Evolutionary conservation across 2,113 vertebrate species (phyloP).

Genomic region (Coptodon bakossiorum): DNA sequence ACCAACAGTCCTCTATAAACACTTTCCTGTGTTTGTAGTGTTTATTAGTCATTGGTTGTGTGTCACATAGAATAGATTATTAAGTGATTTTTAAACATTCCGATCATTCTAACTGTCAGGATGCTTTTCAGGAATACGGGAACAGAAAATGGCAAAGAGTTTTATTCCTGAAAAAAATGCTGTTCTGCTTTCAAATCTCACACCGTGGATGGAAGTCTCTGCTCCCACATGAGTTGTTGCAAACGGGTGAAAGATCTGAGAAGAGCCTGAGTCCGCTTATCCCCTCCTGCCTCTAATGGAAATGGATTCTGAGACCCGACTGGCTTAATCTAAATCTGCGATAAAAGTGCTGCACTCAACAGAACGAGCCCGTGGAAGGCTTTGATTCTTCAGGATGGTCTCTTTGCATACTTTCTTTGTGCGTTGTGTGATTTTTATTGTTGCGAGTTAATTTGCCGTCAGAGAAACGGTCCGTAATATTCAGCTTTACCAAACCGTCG

Average conservation of each 20-base stretch:
- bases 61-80: neutral
- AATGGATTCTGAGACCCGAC: neutral
- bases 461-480: neutral
- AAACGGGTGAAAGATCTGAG: neutral
- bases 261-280: neutral
- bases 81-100: neutral
- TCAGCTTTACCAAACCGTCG: neutral
- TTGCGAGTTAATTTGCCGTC: neutral
- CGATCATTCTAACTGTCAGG: neutral
- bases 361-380: neutral
- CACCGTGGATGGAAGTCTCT: neutral
- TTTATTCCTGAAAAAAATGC: neutral
- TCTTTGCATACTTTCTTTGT: neutral
- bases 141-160: neutral
- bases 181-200: neutral
- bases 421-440: neutral
- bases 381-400: neutral
- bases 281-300: neutral
- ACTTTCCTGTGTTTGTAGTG: neutral
- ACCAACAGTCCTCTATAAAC: rapidly evolving
- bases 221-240: neutral
- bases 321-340: neutral
- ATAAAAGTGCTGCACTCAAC: conserved; percentile 5
- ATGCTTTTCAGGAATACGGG: neutral
- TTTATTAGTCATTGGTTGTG: neutral